Percentiles rank a stretch among this genome's conserved stretches.
phyloP scores from a whole-genome alignment of 2,113 vertebrate genomes.

The Megaleporinus macrocephalus region DNA sequence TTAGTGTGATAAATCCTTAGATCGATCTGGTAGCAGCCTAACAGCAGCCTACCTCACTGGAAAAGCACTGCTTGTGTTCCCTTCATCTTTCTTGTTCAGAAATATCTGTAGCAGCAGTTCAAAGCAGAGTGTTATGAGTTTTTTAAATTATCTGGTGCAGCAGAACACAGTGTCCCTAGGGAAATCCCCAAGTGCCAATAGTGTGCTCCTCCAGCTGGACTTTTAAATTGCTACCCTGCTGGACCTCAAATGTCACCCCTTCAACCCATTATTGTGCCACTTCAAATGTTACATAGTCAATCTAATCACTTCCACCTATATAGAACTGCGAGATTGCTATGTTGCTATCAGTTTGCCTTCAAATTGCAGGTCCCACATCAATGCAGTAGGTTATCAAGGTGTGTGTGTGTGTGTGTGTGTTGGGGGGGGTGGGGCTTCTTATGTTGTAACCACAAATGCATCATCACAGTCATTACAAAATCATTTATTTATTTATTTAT shows the following conservation, averaged over 20 bases:
- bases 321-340: slow-evolving; percentile 36
- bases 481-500: too few species aligned
- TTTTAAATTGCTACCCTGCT: slow-evolving; percentile 48
- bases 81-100: not conserved
- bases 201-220: slow-evolving; percentile 38
- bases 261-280: slow-evolving; percentile 43
- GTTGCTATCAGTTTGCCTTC: slow-evolving; percentile 24
- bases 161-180: slow-evolving; percentile 33
- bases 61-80: not conserved
- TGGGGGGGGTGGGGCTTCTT: too few species aligned
- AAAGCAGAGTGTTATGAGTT: not conserved
- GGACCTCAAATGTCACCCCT: slow-evolving; percentile 41
- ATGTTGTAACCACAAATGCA: too few species aligned
- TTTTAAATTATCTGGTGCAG: slow-evolving; percentile 17
- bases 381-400: not conserved
- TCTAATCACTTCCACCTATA: slow-evolving; percentile 40
- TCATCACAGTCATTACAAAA: too few species aligned
- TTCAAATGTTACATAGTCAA: slow-evolving; percentile 50
- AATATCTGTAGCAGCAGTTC: slow-evolving; percentile 19
- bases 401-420: slow-evolving; percentile 17
- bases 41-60: not conserved
- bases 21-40: not conserved
- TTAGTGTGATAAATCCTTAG: not conserved
- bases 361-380: slow-evolving; percentile 34
- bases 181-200: slow-evolving; percentile 42